Conservation (phyloP, 2,888 invertebrate species). For the Thera britannica region DNA sequence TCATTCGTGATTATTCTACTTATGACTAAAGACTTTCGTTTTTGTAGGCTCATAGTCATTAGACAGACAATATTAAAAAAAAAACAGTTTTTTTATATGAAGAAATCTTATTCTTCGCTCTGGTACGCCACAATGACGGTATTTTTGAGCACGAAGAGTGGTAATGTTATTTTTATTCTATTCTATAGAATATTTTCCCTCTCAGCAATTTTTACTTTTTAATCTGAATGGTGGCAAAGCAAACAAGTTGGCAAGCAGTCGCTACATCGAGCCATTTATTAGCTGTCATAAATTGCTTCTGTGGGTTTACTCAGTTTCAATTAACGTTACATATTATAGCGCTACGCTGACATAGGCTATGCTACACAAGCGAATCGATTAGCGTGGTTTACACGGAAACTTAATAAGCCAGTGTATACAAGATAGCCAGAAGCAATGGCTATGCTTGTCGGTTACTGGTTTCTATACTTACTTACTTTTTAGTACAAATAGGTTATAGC, state of each 20-base stretch:
- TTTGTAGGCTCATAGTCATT: no score
- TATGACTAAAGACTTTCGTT: no score
- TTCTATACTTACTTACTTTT: no score
- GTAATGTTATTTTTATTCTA: background rate
- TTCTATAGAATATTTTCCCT: constrained; percentile 3
- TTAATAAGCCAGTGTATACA: background rate
- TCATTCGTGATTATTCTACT: no score
- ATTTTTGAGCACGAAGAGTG: no score
- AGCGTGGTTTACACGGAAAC: constrained; percentile 29
- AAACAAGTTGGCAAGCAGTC: constrained; percentile 57
- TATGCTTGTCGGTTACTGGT: no score
- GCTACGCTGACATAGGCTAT: constrained; percentile 46
- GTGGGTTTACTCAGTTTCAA: constrained; percentile 67
- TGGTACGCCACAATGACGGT: no score
- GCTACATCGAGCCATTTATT: constrained; percentile 54
- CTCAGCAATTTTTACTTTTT: constrained; percentile 32
- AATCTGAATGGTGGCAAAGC: constrained; percentile 45
- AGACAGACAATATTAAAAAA: no score
- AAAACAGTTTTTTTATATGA: no score
- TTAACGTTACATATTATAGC: constrained; percentile 45
- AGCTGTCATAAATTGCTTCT: constrained; percentile 67
- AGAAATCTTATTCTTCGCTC: no score
- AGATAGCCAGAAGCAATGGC: background rate
- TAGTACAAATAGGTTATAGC: no score
- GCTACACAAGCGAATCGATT: constrained; percentile 19